A percentile compares a stretch with the other conserved stretches of the same genome.
These are phyloP conservation scores for Pomacea canaliculata DNA, from an alignment of 2,888 invertebrate species.

Conservation along the genomic window DNA sequence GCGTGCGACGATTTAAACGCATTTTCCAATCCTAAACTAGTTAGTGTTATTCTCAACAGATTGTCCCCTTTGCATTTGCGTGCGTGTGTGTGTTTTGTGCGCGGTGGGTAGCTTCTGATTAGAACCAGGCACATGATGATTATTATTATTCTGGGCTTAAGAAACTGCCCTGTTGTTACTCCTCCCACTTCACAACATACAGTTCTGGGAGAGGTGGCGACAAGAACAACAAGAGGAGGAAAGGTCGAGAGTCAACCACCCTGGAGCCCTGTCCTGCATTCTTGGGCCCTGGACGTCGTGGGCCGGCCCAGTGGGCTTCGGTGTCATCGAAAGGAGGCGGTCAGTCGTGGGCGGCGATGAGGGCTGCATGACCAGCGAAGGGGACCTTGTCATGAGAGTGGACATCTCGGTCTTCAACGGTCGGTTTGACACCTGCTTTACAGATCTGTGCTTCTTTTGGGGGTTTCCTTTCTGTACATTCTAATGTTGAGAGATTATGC, in stretches of 20 bases:
- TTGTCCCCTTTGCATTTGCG: too few species aligned
- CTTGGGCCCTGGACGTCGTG: conserved; percentile 1
- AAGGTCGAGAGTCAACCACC: too few species aligned
- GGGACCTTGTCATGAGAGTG: conserved; percentile 16
- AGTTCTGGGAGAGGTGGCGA: background rate
- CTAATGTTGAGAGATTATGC: too few species aligned
- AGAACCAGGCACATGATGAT: too few species aligned
- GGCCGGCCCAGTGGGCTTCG: conserved; percentile 1
- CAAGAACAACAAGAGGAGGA: background rate
- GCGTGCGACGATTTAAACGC: too few species aligned
- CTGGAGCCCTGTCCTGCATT: background rate
- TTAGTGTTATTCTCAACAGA: too few species aligned
- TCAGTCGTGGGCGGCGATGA: conserved; percentile 2
- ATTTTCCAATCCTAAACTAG: too few species aligned
- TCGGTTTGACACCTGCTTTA: background rate
- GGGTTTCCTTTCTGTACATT: too few species aligned
- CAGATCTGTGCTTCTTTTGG: background rate
- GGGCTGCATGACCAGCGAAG: conserved; percentile 6
- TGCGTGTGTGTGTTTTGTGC: too few species aligned
- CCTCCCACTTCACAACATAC: background rate
- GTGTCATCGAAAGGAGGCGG: conserved; percentile 1
- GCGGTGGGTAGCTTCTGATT: too few species aligned
- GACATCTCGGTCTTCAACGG: conserved; percentile 16
- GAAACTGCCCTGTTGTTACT: too few species aligned
- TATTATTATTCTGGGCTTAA: too few species aligned